Evolutionary conservation across 2,797 vertebrate genomes (phyloP).

Genomic region (Rhinogobio ventralis): DNA sequence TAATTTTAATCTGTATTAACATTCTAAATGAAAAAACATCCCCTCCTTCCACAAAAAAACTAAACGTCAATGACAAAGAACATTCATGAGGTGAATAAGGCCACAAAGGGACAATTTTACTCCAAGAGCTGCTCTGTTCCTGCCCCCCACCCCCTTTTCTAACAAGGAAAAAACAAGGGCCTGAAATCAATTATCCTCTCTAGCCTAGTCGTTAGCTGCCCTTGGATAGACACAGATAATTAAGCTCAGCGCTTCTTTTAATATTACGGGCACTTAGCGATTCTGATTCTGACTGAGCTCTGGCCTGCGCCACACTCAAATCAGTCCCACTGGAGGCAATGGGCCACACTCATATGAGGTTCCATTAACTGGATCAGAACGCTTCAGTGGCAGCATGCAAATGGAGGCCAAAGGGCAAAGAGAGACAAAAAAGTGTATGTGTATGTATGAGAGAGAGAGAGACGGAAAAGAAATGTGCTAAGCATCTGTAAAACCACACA

Average conservation of each 20-base stretch:
- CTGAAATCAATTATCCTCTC: constrained; percentile 80
- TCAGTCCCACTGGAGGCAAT: constrained; percentile 62
- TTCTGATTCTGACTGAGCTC: constrained; percentile 56
- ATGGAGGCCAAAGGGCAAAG: constrained; percentile 59
- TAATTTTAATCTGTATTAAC: background rate
- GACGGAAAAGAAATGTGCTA: constrained; percentile 1
- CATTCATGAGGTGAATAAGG: constrained; percentile 37
- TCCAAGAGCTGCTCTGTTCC: constrained; percentile 23
- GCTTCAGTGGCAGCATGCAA: constrained; percentile 54
- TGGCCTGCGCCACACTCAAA: constrained; percentile 55
- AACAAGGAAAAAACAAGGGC: constrained; percentile 56
- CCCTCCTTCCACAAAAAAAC: background rate
- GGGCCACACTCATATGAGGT: constrained; percentile 58
- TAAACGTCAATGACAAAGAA: background rate
- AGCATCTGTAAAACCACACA: constrained; percentile 39
- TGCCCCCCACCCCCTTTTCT: constrained; percentile 28
- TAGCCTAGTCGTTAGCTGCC: constrained; percentile 78
- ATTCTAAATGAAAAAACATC: background rate
- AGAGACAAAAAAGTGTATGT: constrained; percentile 43
- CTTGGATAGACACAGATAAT: constrained; percentile 81
- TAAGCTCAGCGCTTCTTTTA: constrained; percentile 70
- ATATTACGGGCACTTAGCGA: constrained; percentile 59
- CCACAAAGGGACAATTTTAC: constrained; percentile 38
- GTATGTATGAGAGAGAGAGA: constrained; percentile 26
- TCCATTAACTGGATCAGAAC: constrained; percentile 55